Conservation (phyloP, 2,113 vertebrate genomes). For the Chiloscyllium plagiosum region DNA sequence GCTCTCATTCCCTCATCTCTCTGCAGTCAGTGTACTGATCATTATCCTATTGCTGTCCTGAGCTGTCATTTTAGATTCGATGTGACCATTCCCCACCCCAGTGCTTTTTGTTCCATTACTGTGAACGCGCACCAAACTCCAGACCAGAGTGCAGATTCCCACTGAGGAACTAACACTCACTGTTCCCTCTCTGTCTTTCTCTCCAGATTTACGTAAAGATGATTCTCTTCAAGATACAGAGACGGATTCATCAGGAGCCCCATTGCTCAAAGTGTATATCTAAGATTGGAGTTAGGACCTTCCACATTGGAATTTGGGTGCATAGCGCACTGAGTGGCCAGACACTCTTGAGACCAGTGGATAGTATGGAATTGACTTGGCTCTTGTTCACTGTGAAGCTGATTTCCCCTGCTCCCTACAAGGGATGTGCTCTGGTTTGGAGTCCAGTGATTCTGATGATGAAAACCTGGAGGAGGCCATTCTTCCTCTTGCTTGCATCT, state of each 20-base stretch:
- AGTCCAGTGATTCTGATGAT: not conserved
- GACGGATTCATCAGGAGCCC: constrained; percentile 81
- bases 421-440: not conserved
- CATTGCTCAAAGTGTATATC: constrained; percentile 62
- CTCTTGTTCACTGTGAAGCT: not conserved
- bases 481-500: not conserved
- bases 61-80: not conserved
- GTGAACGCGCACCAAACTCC: not conserved
- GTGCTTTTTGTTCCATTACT: not conserved
- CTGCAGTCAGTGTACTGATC: not conserved
- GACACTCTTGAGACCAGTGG: not conserved
- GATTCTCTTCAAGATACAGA: constrained; percentile 75
- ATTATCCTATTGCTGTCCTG: not conserved
- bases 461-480: not conserved
- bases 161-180: constrained; percentile 42
- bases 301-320: too few relatives aligned
- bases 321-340: not conserved
- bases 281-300: not conserved
- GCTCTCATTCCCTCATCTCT: not conserved
- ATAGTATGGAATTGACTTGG: not conserved
- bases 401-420: not conserved
- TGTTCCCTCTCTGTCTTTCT: constrained; percentile 50
- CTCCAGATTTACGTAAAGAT: constrained; percentile 65
- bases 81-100: not conserved
- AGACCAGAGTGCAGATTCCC: not conserved